Evolutionary conservation across 2,113 vertebrate species (phyloP).

Genomic region (Zosterops japonicus): DNA sequence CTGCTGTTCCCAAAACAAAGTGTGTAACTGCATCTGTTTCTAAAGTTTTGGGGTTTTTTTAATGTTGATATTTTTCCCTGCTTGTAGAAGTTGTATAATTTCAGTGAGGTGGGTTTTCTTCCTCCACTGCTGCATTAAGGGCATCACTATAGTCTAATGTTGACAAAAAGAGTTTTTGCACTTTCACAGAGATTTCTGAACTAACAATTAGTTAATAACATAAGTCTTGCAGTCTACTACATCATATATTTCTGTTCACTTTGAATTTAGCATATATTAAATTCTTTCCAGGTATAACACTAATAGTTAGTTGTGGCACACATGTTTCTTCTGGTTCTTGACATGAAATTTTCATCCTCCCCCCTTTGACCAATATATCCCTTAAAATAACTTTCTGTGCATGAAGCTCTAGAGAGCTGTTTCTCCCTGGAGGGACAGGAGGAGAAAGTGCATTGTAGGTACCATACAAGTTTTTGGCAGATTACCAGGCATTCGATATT

Average conservation of each 20-base stretch:
- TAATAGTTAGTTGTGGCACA: background rate
- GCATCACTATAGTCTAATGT: fast-evolving
- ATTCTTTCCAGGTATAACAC: background rate
- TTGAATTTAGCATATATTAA: background rate
- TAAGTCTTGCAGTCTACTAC: background rate
- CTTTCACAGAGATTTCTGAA: background rate
- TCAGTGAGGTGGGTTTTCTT: background rate
- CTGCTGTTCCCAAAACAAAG: background rate
- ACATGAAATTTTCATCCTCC: background rate
- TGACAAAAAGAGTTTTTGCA: background rate
- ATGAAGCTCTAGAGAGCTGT: background rate
- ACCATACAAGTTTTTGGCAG: background rate
- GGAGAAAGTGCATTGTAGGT: background rate
- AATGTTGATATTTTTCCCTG: background rate
- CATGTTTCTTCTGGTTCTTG: background rate
- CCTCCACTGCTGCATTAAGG: fast-evolving
- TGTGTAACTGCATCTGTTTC: background rate
- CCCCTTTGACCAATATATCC: background rate
- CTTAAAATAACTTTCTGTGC: background rate
- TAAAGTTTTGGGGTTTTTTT: background rate
- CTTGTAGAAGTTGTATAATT: background rate
- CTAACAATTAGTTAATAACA: background rate
- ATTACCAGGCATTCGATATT: background rate
- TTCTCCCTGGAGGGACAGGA: background rate
- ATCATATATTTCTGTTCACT: background rate